A percentile compares a stretch with the other conserved stretches of the same genome.
These are phyloP conservation scores for Cremastinae sp. DNA, from an alignment of 2,888 invertebrate species.

Conservation along the genomic window DNA sequence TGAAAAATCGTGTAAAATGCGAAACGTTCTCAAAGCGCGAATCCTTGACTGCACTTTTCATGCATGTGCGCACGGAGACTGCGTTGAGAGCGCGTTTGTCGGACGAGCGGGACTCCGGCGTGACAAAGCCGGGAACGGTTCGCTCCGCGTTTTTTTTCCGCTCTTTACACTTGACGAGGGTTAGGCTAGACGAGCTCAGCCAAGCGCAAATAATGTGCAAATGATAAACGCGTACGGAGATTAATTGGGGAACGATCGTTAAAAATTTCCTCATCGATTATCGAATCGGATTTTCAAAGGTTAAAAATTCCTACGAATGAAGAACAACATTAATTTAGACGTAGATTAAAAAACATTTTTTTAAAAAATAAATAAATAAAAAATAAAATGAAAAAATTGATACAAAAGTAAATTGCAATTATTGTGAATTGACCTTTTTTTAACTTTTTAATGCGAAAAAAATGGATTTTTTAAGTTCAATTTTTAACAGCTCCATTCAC, in stretches of 20 bases:
- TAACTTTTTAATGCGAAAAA: background rate
- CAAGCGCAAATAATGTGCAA: slow-evolving; percentile 17
- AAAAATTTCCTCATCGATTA: slow-evolving; percentile 32
- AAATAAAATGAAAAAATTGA: too few relatives aligned
- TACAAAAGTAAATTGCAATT: too few relatives aligned
- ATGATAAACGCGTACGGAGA: slow-evolving; percentile 21
- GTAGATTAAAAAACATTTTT: too few relatives aligned
- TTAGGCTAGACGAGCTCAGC: slow-evolving; percentile 3
- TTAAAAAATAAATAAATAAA: too few relatives aligned
- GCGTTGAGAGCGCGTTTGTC: slow-evolving; percentile 47
- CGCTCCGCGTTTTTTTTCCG: background rate
- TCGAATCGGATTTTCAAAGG: background rate
- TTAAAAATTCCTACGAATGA: background rate
- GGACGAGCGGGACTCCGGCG: slow-evolving; percentile 43
- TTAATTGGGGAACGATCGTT: slow-evolving; percentile 50
- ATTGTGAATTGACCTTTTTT: too few relatives aligned
- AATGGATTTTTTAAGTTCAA: background rate
- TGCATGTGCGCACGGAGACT: background rate
- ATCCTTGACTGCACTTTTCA: slow-evolving; percentile 3
- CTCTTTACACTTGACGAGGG: slow-evolving; percentile 43
- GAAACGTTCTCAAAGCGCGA: background rate
- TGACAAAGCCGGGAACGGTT: slow-evolving; percentile 47
- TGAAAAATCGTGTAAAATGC: too few relatives aligned
- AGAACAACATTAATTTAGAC: too few relatives aligned
- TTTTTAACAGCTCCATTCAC: too few relatives aligned